These are phyloP conservation scores for Mythimna impura DNA, from an alignment of 2,888 invertebrate species.

Conservation along the genomic window DNA sequence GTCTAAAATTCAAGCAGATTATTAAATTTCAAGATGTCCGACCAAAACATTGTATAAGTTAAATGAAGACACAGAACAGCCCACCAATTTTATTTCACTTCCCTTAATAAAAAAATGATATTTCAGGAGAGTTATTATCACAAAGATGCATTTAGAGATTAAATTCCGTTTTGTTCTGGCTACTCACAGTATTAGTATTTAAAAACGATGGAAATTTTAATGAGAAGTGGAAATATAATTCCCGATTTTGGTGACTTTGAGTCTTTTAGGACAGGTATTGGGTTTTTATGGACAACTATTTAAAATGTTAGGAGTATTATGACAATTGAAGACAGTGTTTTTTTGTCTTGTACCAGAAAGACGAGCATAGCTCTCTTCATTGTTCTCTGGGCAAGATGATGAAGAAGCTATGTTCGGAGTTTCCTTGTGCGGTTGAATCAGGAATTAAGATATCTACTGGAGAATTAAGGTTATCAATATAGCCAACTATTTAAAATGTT, in stretches of 20 bases:
- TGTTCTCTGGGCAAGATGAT: no score
- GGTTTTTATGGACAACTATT: constrained; percentile 19
- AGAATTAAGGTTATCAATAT: no score
- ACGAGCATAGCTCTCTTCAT: no score
- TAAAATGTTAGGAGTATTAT: constrained; percentile 7
- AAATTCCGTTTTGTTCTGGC: constrained; percentile 46
- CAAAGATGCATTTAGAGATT: constrained; percentile 57
- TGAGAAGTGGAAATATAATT: constrained; percentile 25
- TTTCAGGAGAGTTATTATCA: constrained; percentile 32
- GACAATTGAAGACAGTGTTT: constrained; percentile 17
- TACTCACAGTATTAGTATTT: constrained; percentile 12
- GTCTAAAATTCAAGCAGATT: not conserved
- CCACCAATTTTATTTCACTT: constrained; percentile 15
- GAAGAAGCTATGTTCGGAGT: no score
- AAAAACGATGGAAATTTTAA: constrained; percentile 21
- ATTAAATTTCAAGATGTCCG: not conserved
- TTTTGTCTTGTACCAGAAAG: not conserved
- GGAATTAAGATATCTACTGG: no score
- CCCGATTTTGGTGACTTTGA: constrained; percentile 11
- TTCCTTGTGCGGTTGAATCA: no score
- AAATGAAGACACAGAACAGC: constrained; percentile 21
- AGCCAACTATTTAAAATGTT: constrained; percentile 13
- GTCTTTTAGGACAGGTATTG: constrained; percentile 9
- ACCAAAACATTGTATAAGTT: constrained; percentile 2
- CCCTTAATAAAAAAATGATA: constrained; percentile 28